Base-by-base conservation (phyloP, 2,888 invertebrate genomes). In the Eucriotettix oculatus region DNA sequence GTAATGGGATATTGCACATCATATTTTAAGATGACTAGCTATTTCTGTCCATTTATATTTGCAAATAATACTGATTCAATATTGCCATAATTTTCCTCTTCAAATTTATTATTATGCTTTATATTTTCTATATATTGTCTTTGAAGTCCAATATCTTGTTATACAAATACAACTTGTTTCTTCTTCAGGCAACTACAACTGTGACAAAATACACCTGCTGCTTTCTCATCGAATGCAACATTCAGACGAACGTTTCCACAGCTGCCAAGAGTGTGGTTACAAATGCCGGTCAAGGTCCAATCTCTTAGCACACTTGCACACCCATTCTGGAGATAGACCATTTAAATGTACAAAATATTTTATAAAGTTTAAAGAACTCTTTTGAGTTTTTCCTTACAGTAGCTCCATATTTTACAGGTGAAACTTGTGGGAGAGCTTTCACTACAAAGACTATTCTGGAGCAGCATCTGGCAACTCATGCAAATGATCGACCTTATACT, bases 181-280 rank as follows among this genome's bases (percentile, higher is more conserved):
- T 42, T 16, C 9, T 57, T 16, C 60, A 68, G 68, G 69, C 62
- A 73, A 71, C n/a, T 78, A 74, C 65, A 69, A 68, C 1, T 71
- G 73, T n/a, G 73, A 74, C 29, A 71, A 74, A 53, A 74, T 84
- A 60, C 78, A 80, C 42, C 75, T 77, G 63, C 68, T 84, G 57
- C 74, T 84, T 60, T 74, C 78, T 1, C 85, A 85, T 68, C 74
- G 82, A 58, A 76, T 80, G 62, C 76, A 75, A 58, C 84, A 84
- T 66, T 66, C 74, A 5, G 75, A 75, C 62, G 75, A 77, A 66
- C 73, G 74, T 16, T 72, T 74, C 10, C 76, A 73, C 66, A 74
- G 74, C 56, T 78, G 78, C 65, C 73, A 76, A 40, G 72, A 79
- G 65, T 84, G 81, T 72, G 76, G 78, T 16, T 79, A 77, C 67